Evolutionary conservation across 2,888 invertebrate species (phyloP).

Genomic region (Maniola hyperantus): DNA sequence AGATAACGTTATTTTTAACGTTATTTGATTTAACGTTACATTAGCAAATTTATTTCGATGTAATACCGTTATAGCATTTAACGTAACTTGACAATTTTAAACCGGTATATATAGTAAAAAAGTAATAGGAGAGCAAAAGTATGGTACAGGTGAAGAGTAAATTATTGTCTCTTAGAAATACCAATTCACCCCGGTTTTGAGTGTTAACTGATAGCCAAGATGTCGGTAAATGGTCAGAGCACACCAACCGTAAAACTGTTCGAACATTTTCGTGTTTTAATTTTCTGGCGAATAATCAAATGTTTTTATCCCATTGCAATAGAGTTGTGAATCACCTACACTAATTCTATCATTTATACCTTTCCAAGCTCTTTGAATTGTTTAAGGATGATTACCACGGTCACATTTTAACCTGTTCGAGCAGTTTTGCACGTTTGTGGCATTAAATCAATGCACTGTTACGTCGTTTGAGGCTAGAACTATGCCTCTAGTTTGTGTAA

Average conservation of each 20-base stretch:
- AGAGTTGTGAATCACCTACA: not conserved
- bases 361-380: no score
- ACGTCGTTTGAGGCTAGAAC: constrained; percentile 1
- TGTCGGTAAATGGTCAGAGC: constrained; percentile 41
- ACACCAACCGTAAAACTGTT: not conserved
- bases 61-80: constrained; percentile 1
- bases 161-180: constrained; percentile 39
- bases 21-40: not conserved
- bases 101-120: not conserved
- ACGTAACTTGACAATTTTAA: not conserved
- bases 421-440: not conserved
- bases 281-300: not conserved
- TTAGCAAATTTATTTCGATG: not conserved
- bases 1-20: not conserved
- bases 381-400: no score
- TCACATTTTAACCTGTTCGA: not conserved
- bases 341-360: no score
- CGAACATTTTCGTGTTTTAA: not conserved
- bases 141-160: not conserved
- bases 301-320: not conserved
- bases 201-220: constrained; percentile 61
- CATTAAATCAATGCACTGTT: constrained; percentile 46
- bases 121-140: not conserved
- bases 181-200: constrained; percentile 58
- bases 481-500: not conserved